Base-by-base conservation (phyloP, 2,113 vertebrate species). In the Henicopernis longicauda region DNA sequence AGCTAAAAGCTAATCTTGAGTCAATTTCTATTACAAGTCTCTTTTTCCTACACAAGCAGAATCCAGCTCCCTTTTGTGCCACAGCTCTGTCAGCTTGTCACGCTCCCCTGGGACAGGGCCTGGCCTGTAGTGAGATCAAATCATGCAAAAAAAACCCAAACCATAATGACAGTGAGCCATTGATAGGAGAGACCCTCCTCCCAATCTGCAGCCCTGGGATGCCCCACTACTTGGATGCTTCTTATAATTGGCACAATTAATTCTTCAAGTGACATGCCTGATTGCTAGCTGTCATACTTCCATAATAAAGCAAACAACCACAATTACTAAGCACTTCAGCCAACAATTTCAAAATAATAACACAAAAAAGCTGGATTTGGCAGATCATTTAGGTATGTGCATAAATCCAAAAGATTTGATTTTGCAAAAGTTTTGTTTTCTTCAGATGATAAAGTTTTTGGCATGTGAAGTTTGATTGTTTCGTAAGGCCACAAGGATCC, bases 281-380 rank as follows among this genome's bases (percentile, higher is more conserved):
- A 62, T 54, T 55, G 8, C 42, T 40, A 80, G 17, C 44, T 85
- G 49, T 74, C 55, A 14, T 31, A 31, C 12, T 74, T 77, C 32
- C 54, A 23, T 52, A 72, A 57, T 50, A 91, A 78, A 84, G 40
- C 44, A 93, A 79, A 6, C 57, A 72, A 76, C 58, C 74, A 72
- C 44, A 72, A 88, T 66, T 86, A 45, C 61, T 27, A 62, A 80
- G 29, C 5, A 2, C 11, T 80, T 40, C 9, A 58, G 72, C 71
- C 72, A 93, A 81, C 2, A 67, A 65, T 73, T 90, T 82, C 55
- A 85, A 85, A 95, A 87, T 55, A 82, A 80, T 62, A 82, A 72
- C 2, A 2, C 1, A 58, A 40, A 84, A 65, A 80, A 40, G 2
- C 31, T 90, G 29, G 5, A 21, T 71, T 86, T 90, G 78, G 74